Percentiles rank a stretch among this genome's conserved stretches.
phyloP scores from a whole-genome alignment of 1,140 invertebrate genomes.

The Diabrotica undecimpunctata region DNA sequence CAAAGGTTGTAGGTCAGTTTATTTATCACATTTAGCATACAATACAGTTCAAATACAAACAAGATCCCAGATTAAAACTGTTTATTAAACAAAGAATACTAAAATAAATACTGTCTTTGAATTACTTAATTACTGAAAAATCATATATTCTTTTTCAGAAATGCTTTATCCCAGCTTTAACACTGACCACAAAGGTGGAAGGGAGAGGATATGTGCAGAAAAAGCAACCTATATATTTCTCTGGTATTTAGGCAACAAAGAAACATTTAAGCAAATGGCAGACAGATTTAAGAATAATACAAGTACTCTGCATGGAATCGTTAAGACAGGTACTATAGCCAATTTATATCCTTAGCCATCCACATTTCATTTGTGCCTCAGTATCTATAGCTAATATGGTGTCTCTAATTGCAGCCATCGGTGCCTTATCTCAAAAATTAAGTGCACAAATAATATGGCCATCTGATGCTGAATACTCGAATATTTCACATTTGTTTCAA shows the following conservation, averaged over 20 bases:
- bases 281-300: slow-evolving; percentile 22
- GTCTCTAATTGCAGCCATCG: background rate
- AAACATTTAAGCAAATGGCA: slow-evolving; percentile 23
- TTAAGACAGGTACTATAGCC: slow-evolving; percentile 4
- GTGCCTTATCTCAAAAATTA: background rate
- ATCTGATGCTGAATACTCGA: background rate
- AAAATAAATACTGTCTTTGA: too few species aligned
- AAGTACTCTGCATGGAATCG: slow-evolving; percentile 7
- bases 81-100: background rate
- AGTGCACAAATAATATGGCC: slow-evolving; percentile 20
- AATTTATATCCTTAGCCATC: background rate
- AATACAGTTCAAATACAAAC: background rate
- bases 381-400: background rate
- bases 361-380: slow-evolving; percentile 3
- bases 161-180: background rate
- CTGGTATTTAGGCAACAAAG: slow-evolving; percentile 23
- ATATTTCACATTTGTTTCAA: slow-evolving; percentile 9
- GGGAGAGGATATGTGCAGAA: slow-evolving; percentile 15
- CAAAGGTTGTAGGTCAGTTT: slow-evolving; percentile 5
- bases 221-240: slow-evolving; percentile 20
- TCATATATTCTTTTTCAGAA: slow-evolving; percentile 15
- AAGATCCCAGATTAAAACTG: background rate
- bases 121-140: too few species aligned
- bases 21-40: background rate
- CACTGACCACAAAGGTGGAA: background rate